Percentiles rank a stretch among this genome's conserved stretches.
Conservation (phyloP, 2,888 invertebrate genomes). For the Gymnosoma rotundatum region DNA sequence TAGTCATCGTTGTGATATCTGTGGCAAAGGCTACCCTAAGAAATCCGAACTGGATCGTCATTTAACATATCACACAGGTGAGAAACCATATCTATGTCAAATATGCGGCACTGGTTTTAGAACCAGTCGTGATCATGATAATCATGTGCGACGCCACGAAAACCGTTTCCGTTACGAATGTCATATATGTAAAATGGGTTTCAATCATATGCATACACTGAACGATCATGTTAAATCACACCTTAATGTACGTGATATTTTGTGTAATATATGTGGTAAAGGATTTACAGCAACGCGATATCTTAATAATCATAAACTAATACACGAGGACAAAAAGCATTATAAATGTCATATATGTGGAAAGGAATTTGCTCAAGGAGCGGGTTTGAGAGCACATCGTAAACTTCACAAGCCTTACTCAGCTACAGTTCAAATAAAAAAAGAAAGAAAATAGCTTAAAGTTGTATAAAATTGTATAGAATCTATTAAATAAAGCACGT, state of each 20-base stretch:
- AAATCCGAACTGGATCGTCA: slow-evolving; percentile 55
- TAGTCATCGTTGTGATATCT: slow-evolving; percentile 62
- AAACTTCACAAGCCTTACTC: slow-evolving; percentile 54
- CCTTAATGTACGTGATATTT: slow-evolving; percentile 75
- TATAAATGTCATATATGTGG: slow-evolving; percentile 77
- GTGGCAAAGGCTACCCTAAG: slow-evolving; percentile 60
- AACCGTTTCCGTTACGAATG: slow-evolving; percentile 61
- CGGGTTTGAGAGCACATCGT: slow-evolving; percentile 73
- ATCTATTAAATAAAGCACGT: too few species aligned
- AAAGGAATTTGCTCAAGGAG: slow-evolving; percentile 76
- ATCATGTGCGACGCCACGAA: slow-evolving; percentile 62
- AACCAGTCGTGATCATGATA: slow-evolving; percentile 64
- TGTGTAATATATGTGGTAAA: slow-evolving; percentile 75
- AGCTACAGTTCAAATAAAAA: slow-evolving; percentile 34
- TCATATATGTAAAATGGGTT: slow-evolving; percentile 60
- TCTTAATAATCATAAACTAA: slow-evolving; percentile 75
- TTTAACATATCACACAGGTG: slow-evolving; percentile 73
- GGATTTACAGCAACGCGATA: slow-evolving; percentile 73
- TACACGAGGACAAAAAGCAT: slow-evolving; percentile 75
- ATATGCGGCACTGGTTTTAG: slow-evolving; percentile 75
- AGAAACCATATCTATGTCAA: slow-evolving; percentile 70
- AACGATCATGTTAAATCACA: slow-evolving; percentile 76
- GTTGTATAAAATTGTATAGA: too few species aligned
- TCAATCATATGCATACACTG: slow-evolving; percentile 51
- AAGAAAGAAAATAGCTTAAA: slow-evolving; percentile 23